Evolutionary conservation across 2,888 invertebrate species (phyloP).

Genomic region (Brachyptera putata): DNA sequence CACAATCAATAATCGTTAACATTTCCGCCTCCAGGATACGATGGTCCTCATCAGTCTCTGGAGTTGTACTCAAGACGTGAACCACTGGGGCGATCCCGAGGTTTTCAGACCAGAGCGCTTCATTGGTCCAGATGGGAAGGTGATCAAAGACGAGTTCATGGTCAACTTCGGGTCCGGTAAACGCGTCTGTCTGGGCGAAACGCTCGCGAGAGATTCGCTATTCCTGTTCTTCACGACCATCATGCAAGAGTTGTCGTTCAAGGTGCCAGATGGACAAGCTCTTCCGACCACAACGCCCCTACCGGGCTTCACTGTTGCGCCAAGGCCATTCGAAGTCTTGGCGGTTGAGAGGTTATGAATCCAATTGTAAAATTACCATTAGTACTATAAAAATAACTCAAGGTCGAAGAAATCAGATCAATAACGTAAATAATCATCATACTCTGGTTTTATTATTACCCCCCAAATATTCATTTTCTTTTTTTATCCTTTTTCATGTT

Average conservation of each 20-base stretch:
- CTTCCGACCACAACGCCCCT: constrained; percentile 25
- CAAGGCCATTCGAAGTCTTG: constrained; percentile 31
- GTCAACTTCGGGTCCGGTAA: constrained; percentile 34
- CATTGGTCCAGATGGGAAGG: constrained; percentile 31
- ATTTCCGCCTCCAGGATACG: constrained; percentile 30
- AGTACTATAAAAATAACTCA: no score
- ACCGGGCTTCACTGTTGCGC: constrained; percentile 33
- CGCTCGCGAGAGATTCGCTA: constrained; percentile 31
- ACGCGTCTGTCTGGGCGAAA: constrained; percentile 34
- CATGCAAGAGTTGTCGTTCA: constrained; percentile 33
- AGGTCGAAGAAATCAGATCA: no score
- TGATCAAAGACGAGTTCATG: constrained; percentile 28
- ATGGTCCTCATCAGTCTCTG: constrained; percentile 30
- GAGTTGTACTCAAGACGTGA: constrained; percentile 30
- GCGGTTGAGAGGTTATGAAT: constrained; percentile 7
- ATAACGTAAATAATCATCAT: no score
- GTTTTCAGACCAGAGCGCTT: constrained; percentile 34
- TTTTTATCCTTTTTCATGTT: no score
- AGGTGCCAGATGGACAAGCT: constrained; percentile 28
- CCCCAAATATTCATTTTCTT: no score
- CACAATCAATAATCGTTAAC: background rate
- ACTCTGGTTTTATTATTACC: no score
- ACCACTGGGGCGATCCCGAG: constrained; percentile 35
- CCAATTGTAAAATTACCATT: no score
- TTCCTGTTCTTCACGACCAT: constrained; percentile 34